A percentile compares a stretch with the other conserved stretches of the same genome.
phyloP scores from a whole-genome alignment of 64 coral and sea anemone genomes.

The Cladopsammia gracilis region DNA sequence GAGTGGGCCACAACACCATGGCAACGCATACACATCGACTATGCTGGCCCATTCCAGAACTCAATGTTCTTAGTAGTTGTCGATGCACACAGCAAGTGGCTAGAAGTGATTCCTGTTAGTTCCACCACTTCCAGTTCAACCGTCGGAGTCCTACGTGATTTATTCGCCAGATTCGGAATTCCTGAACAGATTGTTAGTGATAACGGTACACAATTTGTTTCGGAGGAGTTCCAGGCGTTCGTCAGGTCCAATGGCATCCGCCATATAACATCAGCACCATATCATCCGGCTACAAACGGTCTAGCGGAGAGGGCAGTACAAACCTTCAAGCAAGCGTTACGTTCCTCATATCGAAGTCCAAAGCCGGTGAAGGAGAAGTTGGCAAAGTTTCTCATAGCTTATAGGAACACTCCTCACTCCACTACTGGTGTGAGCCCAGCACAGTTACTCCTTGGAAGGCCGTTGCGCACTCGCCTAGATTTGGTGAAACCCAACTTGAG shows the following conservation, averaged over 20 bases:
- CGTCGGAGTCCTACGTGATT: conserved; percentile 66
- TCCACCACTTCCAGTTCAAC: conserved; percentile 54
- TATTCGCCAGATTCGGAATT: conserved; percentile 71
- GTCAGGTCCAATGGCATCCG: conserved; percentile 53
- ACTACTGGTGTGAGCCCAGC: too few species aligned
- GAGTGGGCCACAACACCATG: conserved; percentile 54
- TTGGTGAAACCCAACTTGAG: too few species aligned
- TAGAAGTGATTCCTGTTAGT: conserved; percentile 55
- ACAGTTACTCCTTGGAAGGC: too few species aligned
- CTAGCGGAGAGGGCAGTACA: conserved; percentile 33
- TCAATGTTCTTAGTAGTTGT: conserved; percentile 41
- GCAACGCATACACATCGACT: conserved; percentile 65
- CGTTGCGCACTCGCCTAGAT: too few species aligned
- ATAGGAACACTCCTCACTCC: too few species aligned
- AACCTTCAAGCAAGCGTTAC: too few species aligned
- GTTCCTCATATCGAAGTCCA: too few species aligned
- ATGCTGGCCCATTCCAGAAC: background rate
- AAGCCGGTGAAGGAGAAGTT: too few species aligned
- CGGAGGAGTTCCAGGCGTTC: conserved; percentile 61
- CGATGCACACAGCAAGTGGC: conserved; percentile 62
- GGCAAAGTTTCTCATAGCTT: too few species aligned
- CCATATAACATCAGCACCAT: conserved; percentile 59
- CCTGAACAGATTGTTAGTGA: conserved; percentile 61
- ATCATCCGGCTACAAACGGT: conserved; percentile 63
- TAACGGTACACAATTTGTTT: conserved; percentile 53